Evolutionary conservation across 2,888 invertebrate species (phyloP).

Genomic region (Zygothrica quintamaculata): DNA sequence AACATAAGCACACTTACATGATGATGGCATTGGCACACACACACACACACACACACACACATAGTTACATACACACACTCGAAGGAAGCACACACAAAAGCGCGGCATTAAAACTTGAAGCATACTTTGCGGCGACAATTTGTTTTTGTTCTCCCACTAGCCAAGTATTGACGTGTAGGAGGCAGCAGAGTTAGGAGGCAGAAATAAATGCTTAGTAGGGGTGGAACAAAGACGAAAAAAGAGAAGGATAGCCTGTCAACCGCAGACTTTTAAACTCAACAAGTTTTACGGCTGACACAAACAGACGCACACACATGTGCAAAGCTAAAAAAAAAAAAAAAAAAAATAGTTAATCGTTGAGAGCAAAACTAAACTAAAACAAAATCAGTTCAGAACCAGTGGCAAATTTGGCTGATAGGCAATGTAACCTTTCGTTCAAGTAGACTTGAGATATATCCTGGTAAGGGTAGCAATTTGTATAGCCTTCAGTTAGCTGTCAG

Average conservation of each 20-base stretch:
- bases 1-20: slow-evolving; percentile 4
- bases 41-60: slow-evolving; percentile 4
- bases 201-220: not conserved
- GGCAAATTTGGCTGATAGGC: not conserved
- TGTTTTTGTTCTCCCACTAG: slow-evolving; percentile 13
- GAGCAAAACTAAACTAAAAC: slow-evolving; percentile 34
- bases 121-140: slow-evolving; percentile 53
- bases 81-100: not conserved
- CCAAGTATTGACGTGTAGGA: not conserved
- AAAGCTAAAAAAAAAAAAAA: slow-evolving; percentile 23
- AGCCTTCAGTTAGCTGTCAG: slow-evolving; percentile 41
- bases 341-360: no score
- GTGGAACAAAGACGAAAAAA: no score
- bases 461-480: slow-evolving; percentile 38
- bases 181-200: not conserved
- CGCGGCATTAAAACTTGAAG: slow-evolving; percentile 55
- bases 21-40: slow-evolving; percentile 29
- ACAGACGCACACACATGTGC: slow-evolving; percentile 8
- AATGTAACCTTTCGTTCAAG: no score
- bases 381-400: slow-evolving; percentile 6
- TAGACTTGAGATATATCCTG: not conserved
- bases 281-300: slow-evolving; percentile 40
- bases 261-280: slow-evolving; percentile 54
- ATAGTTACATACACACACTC: not conserved
- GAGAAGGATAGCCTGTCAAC: slow-evolving; percentile 40